Evolutionary conservation across 1,140 invertebrate genomes (phyloP), one percentile per base, ranked within the genome.

Genomic region (Musca domestica): DNA sequence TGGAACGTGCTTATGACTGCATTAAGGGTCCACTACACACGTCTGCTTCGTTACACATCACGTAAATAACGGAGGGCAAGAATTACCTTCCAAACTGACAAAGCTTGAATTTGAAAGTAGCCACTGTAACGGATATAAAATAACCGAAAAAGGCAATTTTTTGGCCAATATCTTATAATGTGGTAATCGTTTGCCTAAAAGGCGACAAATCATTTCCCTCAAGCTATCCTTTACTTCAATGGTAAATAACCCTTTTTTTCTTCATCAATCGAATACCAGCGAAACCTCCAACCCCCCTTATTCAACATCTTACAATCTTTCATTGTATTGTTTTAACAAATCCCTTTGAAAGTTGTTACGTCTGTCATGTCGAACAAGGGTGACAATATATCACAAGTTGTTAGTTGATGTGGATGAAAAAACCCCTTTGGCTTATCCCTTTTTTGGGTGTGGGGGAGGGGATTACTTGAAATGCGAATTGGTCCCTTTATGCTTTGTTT

Each of bases 111-210:
- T 41, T 41, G 34, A 41, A 41, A 41, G 34, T 41, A 30, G 27
- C 27, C 27, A 30, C 27, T 41, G 34, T 41, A 41, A 41, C 34
- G 34, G 34, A 41, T 10, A 41, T 12, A 41, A 41, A 41, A 23
- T 23, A 52, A 22, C 51, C 51, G 19, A 23, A 52, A 23, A 52
- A 17, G 51, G 19, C 56, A 27, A 64, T 22, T n/a, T 64, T 15
- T 64, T 64, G 20, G 61, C 17, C 61, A 56, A 61, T 61, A 61
- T 61, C 64, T 65, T 65, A 65, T 65, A 65, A 51, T 49, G 64
- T 65, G 64, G 64, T 65, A 65, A 65, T 65, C 64, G 64, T 51
- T 49, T 51, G 46, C 41, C 46, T 51, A 65, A 65, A 65, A 65
- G 64, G 64, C 64, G 64, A 65, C 64, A 65, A 65, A 65, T 65